Base-by-base conservation (phyloP, 2,113 vertebrate genomes). In the Scolopax mira region DNA sequence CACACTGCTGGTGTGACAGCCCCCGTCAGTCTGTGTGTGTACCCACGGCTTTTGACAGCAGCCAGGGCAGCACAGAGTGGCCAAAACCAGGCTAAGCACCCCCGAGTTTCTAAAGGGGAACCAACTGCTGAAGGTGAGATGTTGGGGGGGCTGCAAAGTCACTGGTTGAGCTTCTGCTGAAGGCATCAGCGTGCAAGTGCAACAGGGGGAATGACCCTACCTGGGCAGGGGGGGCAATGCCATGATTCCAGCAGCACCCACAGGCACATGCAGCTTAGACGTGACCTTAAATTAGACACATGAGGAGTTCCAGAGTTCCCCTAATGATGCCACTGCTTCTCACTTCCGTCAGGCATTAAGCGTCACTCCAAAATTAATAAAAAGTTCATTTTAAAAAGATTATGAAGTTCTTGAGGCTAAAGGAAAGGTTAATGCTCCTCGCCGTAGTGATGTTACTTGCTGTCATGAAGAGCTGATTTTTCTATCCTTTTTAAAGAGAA, bases 301-400 rank as follows among this genome's bases (percentile, higher is more conserved):
- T 0, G 65, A 67, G 66, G 41, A 54, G 57, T 5, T 60, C 46
- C 51, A 44, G 72, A 51, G 42, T 8, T 93, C 61, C 72, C 66
- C 48, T 19, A 51, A 27, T 1, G 2, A 25, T 52, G 62, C 42
- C 48, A 6, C 48, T 7, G 61, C 44, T 28, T 18, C 61, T 93
- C 61, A 4, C 27, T 35, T 18, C 42, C 33, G 8, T 48, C 78
- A 57, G 39, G 61, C 57, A 49, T 64, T 74, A 88, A 78, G 65
- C 48, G 12, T 89, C 70, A 37, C 94, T 94, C 70, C 44, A 77
- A 71, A 96, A 82, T 85, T 61, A 94, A 94, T 85, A 75, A 81
- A 64, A 94, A 73, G 28, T 49, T 89, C 48, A 65, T 89, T 94
- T 94, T 65, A 14, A 67, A 84, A 70, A 84, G 65, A 75, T 92